Evolutionary conservation across 2,797 vertebrate species (phyloP).

Genomic region (Agapornis canus): DNA sequence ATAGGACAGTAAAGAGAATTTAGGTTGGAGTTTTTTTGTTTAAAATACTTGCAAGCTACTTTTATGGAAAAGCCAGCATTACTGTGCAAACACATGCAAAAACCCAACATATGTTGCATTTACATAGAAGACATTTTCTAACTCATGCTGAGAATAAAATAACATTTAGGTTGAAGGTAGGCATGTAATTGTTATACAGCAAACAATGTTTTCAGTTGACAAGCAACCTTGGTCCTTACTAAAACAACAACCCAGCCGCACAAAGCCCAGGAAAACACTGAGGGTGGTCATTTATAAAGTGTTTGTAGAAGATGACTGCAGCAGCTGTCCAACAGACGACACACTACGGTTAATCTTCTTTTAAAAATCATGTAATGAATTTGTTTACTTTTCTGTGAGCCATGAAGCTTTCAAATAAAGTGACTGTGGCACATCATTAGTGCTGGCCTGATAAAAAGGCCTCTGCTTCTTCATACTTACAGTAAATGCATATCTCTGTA

Average conservation of each 20-base stretch:
- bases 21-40: neutral
- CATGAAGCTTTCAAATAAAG: constrained; percentile 66
- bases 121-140: neutral
- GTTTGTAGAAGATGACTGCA: constrained; percentile 65
- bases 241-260: constrained; percentile 25
- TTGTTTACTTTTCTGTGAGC: constrained; percentile 65
- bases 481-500: neutral
- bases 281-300: constrained; percentile 59
- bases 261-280: constrained; percentile 52
- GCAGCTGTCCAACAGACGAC: constrained; percentile 61
- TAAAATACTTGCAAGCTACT: neutral
- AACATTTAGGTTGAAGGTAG: constrained; percentile 23
- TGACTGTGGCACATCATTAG: constrained; percentile 55
- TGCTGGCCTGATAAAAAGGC: constrained; percentile 47
- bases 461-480: constrained; percentile 28
- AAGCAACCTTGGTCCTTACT: constrained; percentile 45
- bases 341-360: constrained; percentile 61
- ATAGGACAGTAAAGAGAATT: neutral
- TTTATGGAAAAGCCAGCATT: neutral
- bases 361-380: constrained; percentile 65
- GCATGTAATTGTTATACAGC: neutral
- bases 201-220: constrained; percentile 15
- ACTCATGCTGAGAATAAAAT: neutral
- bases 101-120: neutral
- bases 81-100: neutral